phyloP scores from a whole-genome alignment of 1,140 invertebrate species.

The Homalodisca vitripennis region DNA sequence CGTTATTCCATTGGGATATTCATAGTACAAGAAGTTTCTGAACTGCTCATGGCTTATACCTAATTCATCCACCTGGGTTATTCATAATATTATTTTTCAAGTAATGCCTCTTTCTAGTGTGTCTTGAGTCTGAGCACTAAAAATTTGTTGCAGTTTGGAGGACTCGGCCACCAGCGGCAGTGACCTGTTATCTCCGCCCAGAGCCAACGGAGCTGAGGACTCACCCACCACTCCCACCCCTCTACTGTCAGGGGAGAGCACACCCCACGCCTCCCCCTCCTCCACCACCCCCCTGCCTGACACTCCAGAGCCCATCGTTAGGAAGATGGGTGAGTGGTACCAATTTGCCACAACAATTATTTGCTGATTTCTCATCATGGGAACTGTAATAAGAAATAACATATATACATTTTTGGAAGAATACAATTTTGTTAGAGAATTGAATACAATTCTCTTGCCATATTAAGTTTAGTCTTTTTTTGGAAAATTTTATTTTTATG shows the following conservation, averaged over 20 bases:
- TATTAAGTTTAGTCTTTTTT: too few relatives aligned
- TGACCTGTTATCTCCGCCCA: constrained; percentile 32
- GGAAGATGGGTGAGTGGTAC: constrained; percentile 30
- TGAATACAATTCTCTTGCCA: too few relatives aligned
- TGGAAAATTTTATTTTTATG: not conserved
- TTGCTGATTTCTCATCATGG: too few relatives aligned
- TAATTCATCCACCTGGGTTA: too few relatives aligned
- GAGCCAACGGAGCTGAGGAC: constrained; percentile 26
- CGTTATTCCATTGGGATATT: too few relatives aligned
- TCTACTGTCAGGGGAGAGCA: constrained; percentile 5
- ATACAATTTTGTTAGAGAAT: not conserved
- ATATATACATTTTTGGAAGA: not conserved
- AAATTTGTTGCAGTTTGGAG: constrained; percentile 28
- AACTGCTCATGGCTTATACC: too few relatives aligned
- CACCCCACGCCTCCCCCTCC: constrained; percentile 23
- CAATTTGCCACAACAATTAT: not conserved
- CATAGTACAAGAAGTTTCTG: too few relatives aligned
- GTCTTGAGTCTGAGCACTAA: too few relatives aligned
- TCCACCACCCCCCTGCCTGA: constrained; percentile 28
- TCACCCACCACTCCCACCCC: constrained; percentile 18
- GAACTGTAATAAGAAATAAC: too few relatives aligned
- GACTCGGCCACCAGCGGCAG: constrained; percentile 17
- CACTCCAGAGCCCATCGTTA: constrained; percentile 29
- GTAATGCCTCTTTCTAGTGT: too few relatives aligned
- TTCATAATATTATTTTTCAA: too few relatives aligned